These are phyloP conservation scores for Macrobrachium nipponense DNA, from an alignment of 1,140 invertebrate species.

Conservation along the genomic window DNA sequence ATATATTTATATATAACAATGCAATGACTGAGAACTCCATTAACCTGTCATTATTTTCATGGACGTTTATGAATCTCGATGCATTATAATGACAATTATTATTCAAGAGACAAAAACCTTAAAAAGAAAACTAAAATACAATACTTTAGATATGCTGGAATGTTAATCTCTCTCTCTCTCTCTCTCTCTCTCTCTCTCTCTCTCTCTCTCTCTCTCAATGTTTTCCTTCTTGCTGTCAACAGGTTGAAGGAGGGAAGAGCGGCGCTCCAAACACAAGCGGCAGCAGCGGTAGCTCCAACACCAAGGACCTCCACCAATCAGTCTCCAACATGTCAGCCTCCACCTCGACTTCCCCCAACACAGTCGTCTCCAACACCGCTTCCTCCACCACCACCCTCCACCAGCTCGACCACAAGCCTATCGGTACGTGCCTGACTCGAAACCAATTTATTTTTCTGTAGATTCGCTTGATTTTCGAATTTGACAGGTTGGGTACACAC, in stretches of 20 bases:
- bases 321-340: constrained; percentile 39
- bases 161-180: too few relatives aligned
- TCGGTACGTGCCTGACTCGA: constrained; percentile 28
- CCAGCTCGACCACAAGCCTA: constrained; percentile 62
- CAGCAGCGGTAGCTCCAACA: constrained; percentile 13
- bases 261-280: constrained; percentile 15
- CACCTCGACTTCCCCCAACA: constrained; percentile 56
- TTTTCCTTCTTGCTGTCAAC: not conserved
- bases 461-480: too few relatives aligned
- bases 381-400: constrained; percentile 64
- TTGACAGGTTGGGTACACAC: too few relatives aligned
- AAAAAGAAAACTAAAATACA: too few relatives aligned
- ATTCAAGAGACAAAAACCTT: too few relatives aligned
- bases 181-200: not conserved
- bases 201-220: not conserved
- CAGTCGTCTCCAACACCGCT: constrained; percentile 58
- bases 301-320: constrained; percentile 49
- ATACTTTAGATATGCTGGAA: too few relatives aligned
- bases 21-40: too few relatives aligned
- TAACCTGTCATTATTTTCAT: too few relatives aligned
- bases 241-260: constrained; percentile 19
- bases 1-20: too few relatives aligned
- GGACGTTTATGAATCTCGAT: too few relatives aligned
- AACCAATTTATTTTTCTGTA: not conserved
- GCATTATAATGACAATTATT: too few relatives aligned